Evolutionary conservation across 2,113 vertebrate genomes (phyloP).

Genomic region (Zeus faber): DNA sequence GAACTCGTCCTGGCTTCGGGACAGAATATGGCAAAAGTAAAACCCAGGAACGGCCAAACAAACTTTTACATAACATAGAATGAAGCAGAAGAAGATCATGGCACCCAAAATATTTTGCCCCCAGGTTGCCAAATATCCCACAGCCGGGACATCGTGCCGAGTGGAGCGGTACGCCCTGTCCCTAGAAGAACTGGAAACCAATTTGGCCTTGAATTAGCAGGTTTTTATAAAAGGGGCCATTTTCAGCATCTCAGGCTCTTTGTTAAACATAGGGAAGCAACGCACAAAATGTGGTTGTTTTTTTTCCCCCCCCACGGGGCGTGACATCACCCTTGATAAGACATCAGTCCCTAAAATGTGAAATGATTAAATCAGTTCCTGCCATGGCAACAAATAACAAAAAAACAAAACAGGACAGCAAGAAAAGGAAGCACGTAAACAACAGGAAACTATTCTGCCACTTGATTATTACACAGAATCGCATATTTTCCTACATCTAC

Average conservation of each 20-base stretch:
- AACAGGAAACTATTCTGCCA: conserved; percentile 30
- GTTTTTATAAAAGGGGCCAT: too few species aligned
- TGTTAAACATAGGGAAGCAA: too few species aligned
- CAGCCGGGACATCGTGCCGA: too few species aligned
- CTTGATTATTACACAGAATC: conserved; percentile 50
- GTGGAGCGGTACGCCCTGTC: too few species aligned
- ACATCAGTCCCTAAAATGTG: too few species aligned
- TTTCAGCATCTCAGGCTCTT: too few species aligned
- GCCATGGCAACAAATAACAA: conserved; percentile 15
- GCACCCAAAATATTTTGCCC: neutral
- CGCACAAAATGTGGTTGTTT: too few species aligned
- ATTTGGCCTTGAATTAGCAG: too few species aligned
- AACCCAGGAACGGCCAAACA: neutral
- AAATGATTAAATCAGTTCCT: neutral
- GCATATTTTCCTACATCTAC: conserved; percentile 39
- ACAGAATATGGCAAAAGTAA: conserved; percentile 2
- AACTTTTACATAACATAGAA: neutral
- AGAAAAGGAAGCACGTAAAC: conserved; percentile 26
- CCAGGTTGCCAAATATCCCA: too few species aligned
- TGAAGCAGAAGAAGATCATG: neutral
- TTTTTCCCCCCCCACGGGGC: too few species aligned
- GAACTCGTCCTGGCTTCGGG: conserved; percentile 5
- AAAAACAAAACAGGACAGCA: conserved; percentile 20
- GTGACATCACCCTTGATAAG: too few species aligned
- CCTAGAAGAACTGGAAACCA: too few species aligned